A percentile compares a stretch with the other conserved stretches of the same genome.
These are phyloP conservation scores for Glyphotaelius pellucidus DNA, from an alignment of 2,888 invertebrate species.

Conservation along the genomic window DNA sequence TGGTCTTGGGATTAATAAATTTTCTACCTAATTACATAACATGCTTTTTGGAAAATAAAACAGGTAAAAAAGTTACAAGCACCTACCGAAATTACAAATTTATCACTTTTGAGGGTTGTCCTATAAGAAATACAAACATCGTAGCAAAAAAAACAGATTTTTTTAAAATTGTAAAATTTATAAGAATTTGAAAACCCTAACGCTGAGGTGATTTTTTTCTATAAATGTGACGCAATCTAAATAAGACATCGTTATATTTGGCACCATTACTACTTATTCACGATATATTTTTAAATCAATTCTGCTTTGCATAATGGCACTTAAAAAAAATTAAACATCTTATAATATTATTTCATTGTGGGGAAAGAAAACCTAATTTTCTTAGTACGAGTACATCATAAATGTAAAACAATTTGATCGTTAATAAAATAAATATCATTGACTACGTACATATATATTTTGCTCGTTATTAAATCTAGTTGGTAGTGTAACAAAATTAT, in stretches of 20 bases:
- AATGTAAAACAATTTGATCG: not conserved
- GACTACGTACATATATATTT: too few relatives aligned
- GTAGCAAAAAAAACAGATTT: not conserved
- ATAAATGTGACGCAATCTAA: not conserved
- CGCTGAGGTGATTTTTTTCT: not conserved
- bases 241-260: not conserved
- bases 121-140: not conserved
- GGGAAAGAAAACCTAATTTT: too few relatives aligned
- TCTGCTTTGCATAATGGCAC: not conserved
- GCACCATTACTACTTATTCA: not conserved
- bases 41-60: not conserved
- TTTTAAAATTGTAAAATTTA: not conserved
- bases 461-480: not conserved
- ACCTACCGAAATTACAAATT: not conserved
- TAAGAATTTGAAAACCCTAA: not conserved
- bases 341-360: not conserved
- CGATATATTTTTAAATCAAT: not conserved
- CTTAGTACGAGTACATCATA: too few relatives aligned
- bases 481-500: not conserved
- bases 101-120: not conserved
- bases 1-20: slow-evolving; percentile 39
- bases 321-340: not conserved
- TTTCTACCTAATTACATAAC: slow-evolving; percentile 15
- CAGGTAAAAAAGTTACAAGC: not conserved
- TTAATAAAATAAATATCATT: too few relatives aligned